Percentiles rank a stretch among this genome's conserved stretches.
These are phyloP conservation scores for Hemistola chrysoprasaria DNA, from an alignment of 2,888 invertebrate genomes.

Conservation along the genomic window DNA sequence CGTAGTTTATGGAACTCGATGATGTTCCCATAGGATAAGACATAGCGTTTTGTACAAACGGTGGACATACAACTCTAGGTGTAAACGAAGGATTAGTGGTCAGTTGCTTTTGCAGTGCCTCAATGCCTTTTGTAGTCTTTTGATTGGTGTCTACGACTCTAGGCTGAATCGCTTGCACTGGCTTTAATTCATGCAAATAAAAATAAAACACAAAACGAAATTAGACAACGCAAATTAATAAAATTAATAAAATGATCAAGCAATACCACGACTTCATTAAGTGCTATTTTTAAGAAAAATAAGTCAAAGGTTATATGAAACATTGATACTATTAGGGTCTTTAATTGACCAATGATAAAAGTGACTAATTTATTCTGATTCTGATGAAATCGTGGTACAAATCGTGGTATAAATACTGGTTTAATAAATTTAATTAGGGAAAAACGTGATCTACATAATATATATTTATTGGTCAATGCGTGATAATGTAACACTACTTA, in stretches of 20 bases:
- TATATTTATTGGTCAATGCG: no score
- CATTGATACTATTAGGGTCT: no score
- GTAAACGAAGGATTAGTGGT: constrained; percentile 76
- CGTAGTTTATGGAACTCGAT: constrained; percentile 48
- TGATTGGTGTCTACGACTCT: constrained; percentile 73
- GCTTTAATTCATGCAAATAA: constrained; percentile 76
- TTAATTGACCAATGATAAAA: no score
- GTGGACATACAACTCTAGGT: constrained; percentile 72
- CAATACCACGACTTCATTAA: no score
- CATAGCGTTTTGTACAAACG: constrained; percentile 65
- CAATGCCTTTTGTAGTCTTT: constrained; percentile 62
- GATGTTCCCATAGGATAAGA: constrained; percentile 50
- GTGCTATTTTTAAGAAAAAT: no score
- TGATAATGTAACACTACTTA: no score
- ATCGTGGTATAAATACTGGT: no score
- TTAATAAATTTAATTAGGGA: no score
- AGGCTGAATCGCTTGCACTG: constrained; percentile 79
- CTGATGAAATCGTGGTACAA: no score
- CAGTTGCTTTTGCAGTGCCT: constrained; percentile 69
- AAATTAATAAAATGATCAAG: constrained; percentile 29
- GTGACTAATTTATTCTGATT: no score
- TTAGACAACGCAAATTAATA: constrained; percentile 60
- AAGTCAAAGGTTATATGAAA: no score
- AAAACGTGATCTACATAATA: no score
- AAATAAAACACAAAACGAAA: constrained; percentile 57